phyloP scores from a whole-genome alignment of 2,888 invertebrate species.

The Zygothrica quintamaculata region DNA sequence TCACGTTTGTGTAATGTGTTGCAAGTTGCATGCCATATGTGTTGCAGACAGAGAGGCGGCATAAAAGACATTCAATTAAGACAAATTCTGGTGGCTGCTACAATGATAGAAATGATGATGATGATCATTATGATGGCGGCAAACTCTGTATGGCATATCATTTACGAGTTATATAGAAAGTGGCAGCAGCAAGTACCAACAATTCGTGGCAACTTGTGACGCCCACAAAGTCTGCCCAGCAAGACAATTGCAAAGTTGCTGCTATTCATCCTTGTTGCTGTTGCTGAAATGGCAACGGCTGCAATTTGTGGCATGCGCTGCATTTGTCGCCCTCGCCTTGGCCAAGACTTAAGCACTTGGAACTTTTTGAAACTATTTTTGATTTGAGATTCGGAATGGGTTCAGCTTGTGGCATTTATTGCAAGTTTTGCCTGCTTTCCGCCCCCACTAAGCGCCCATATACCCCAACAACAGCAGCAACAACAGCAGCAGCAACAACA shows the following conservation, averaged over 20 bases:
- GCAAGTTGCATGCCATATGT: neutral
- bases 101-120: constrained; percentile 38
- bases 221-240: constrained; percentile 71
- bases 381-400: constrained; percentile 78
- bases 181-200: constrained; percentile 9
- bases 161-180: constrained; percentile 25
- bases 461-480: too few relatives aligned
- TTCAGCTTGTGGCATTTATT: constrained; percentile 45
- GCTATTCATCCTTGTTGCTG: constrained; percentile 43
- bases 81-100: constrained; percentile 30
- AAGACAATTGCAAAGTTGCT: constrained; percentile 76
- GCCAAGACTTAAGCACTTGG: constrained; percentile 74
- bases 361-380: constrained; percentile 74
- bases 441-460: constrained; percentile 24
- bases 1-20: constrained; percentile 47
- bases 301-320: constrained; percentile 73
- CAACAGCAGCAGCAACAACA: too few relatives aligned
- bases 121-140: constrained; percentile 61
- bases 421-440: constrained; percentile 24
- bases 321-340: constrained; percentile 26
- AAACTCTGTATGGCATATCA: constrained; percentile 18
- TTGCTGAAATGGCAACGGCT: constrained; percentile 30
- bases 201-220: constrained; percentile 25
- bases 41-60: constrained; percentile 16
- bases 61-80: constrained; percentile 23